A percentile compares a stretch with the other conserved stretches of the same genome.
Evolutionary conservation across 2,113 vertebrate genomes (phyloP).

Genomic region (Uropsilus gracilis): DNA sequence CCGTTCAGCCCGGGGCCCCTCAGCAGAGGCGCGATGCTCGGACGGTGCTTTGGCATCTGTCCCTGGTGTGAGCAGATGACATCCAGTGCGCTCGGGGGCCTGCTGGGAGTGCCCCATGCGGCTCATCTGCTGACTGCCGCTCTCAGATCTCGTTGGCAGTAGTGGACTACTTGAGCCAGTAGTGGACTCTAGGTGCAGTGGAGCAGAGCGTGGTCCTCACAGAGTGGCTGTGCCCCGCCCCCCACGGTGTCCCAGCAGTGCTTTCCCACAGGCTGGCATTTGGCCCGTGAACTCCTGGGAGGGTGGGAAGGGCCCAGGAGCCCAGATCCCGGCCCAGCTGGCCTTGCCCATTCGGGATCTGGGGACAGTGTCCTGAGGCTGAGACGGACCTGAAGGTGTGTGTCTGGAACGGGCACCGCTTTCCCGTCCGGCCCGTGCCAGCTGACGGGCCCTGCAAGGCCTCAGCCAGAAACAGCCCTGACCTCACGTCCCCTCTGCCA

Average conservation of each 20-base stretch:
- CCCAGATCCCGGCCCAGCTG: not conserved
- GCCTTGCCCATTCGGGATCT: not conserved
- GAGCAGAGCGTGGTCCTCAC: not conserved
- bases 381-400: not conserved
- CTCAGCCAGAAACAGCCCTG: not conserved
- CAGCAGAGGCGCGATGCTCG: not conserved
- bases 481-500: not conserved
- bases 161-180: not conserved
- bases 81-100: not conserved
- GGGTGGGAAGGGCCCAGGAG: not conserved
- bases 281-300: not conserved
- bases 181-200: not conserved
- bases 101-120: not conserved
- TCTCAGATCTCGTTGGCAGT: constrained; percentile 16
- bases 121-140: not conserved
- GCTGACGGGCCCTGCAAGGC: too few relatives aligned
- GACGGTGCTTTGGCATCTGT: not conserved
- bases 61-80: not conserved
- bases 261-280: not conserved
- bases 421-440: not conserved
- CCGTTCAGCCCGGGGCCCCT: not conserved
- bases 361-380: not conserved
- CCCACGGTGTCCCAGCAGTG: not conserved
- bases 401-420: not conserved
- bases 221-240: not conserved